Evolutionary conservation across 2,113 vertebrate genomes (phyloP).

Genomic region (Sylvilagus bachmani): DNA sequence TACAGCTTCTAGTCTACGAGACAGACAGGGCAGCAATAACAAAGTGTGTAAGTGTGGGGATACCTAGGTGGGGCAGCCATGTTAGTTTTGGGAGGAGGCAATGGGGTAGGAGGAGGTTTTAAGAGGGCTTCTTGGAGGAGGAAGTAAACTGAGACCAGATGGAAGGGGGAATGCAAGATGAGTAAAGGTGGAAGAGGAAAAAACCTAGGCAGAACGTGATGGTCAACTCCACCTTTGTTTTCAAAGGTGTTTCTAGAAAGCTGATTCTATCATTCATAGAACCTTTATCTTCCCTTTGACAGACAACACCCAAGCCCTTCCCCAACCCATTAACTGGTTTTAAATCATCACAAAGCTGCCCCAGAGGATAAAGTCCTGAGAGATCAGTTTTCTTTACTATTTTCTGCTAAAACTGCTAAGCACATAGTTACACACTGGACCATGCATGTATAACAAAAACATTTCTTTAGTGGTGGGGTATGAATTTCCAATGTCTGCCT

Average conservation of each 20-base stretch:
- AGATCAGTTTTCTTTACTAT: constrained; percentile 31
- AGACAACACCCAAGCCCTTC: not conserved
- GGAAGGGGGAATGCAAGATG: not conserved
- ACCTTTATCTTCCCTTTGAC: not conserved
- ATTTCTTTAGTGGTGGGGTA: not conserved
- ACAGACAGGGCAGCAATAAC: constrained; percentile 15
- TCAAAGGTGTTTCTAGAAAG: constrained; percentile 38
- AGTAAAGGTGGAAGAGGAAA: not conserved
- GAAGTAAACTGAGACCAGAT: not conserved
- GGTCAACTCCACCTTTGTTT: not conserved
- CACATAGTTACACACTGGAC: not conserved
- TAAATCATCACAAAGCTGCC: not conserved
- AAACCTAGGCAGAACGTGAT: not conserved
- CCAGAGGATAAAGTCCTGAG: not conserved
- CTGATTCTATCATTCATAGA: not conserved
- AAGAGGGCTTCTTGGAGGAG: constrained; percentile 10
- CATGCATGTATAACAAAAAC: not conserved
- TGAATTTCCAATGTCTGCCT: constrained; percentile 18
- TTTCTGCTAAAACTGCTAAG: constrained; percentile 37
- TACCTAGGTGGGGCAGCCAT: not conserved
- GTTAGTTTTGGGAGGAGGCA: not conserved
- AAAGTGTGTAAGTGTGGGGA: not conserved
- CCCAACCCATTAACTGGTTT: not conserved
- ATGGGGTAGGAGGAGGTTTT: not conserved
- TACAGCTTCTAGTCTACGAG: not conserved